Percentiles rank a stretch among this genome's conserved stretches.
Evolutionary conservation across 2,888 invertebrate species (phyloP).

Genomic region (Hylaea fasciaria): DNA sequence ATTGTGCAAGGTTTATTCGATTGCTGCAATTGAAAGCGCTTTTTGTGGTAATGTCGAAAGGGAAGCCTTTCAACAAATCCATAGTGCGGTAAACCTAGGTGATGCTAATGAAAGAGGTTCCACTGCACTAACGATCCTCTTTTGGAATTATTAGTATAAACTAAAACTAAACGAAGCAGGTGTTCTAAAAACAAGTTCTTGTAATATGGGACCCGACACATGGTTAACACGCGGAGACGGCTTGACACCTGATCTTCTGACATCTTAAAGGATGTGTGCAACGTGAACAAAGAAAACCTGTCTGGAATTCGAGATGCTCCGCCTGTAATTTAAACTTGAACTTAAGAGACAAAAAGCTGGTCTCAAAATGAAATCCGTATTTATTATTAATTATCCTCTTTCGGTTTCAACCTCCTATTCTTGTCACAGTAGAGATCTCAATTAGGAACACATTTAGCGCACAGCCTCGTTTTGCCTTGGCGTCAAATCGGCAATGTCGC

Average conservation of each 20-base stretch:
- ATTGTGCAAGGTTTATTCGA: conserved; percentile 29
- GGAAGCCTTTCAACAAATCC: conserved; percentile 2
- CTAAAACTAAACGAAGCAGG: conserved; percentile 5
- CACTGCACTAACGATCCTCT: conserved; percentile 8
- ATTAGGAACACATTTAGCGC: conserved; percentile 41
- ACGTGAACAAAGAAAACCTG: conserved; percentile 3
- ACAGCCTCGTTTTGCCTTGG: conserved; percentile 49
- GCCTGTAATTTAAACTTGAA: conserved; percentile 1
- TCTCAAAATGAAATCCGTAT: neutral
- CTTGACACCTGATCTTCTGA: conserved; percentile 49
- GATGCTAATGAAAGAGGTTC: conserved; percentile 5
- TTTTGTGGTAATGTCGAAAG: conserved; percentile 15
- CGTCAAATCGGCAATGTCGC: conserved; percentile 54
- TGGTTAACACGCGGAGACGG: conserved; percentile 44
- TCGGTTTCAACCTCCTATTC: conserved; percentile 14
- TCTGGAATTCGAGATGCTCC: conserved; percentile 7
- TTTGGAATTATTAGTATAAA: neutral
- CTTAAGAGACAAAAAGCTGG: neutral
- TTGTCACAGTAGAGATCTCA: conserved; percentile 19
- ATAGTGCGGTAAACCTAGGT: neutral
- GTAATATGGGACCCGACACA: conserved; percentile 28
- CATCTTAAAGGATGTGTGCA: conserved; percentile 18
- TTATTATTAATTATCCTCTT: no score
- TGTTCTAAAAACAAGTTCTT: conserved; percentile 19
- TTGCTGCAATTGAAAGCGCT: conserved; percentile 44